phyloP scores from a whole-genome alignment of 2,797 vertebrate species.

The Cryptoprocta ferox region DNA sequence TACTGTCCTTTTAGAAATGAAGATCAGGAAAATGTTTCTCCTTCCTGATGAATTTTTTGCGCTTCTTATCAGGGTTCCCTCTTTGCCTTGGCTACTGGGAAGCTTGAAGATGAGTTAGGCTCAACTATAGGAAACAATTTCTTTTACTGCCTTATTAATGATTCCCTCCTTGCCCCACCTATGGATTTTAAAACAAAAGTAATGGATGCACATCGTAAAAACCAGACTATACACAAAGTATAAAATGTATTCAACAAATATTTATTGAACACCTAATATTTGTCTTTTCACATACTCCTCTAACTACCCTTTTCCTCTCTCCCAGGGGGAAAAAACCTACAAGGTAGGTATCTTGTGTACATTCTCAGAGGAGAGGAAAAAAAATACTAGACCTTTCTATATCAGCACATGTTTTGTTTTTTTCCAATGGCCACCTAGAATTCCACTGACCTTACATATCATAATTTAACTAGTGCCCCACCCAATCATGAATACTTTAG shows the following conservation, averaged over 20 bases:
- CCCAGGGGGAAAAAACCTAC: not conserved
- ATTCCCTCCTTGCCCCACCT: not conserved
- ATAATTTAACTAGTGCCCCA: not conserved
- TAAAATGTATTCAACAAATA: not conserved
- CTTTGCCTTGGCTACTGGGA: constrained; percentile 25
- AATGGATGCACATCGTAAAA: not conserved
- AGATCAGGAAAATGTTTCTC: not conserved
- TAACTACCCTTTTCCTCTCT: not conserved
- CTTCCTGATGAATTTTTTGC: not conserved
- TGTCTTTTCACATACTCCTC: not conserved
- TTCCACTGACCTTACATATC: not conserved
- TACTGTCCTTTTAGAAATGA: not conserved
- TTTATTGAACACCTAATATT: not conserved
- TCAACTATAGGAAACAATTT: not conserved
- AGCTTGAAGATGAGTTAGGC: constrained; percentile 24
- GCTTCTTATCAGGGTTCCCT: not conserved
- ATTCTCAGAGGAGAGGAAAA: not conserved
- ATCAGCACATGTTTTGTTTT: not conserved
- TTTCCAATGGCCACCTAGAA: not conserved
- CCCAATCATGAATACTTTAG: not conserved
- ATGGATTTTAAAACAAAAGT: constrained; percentile 42
- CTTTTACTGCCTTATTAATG: constrained; percentile 10
- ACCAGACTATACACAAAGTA: not conserved
- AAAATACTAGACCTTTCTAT: not conserved
- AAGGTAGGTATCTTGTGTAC: not conserved